Evolutionary conservation across 2,888 invertebrate genomes (phyloP), one percentile per base, ranked within the genome.

Genomic region (Epirrhoe alternata): DNA sequence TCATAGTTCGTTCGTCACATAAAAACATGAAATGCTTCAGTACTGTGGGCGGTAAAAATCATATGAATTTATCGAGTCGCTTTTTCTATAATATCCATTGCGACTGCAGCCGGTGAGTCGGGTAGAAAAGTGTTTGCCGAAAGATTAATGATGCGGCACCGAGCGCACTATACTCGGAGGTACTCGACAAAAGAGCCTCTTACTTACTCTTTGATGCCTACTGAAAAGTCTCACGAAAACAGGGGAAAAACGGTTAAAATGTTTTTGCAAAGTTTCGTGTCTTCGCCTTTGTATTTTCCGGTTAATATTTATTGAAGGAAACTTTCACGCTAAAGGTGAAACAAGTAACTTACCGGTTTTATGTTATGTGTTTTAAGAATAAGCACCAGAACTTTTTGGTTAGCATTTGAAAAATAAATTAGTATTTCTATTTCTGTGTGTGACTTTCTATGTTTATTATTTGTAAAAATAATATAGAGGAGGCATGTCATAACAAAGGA

Each of bases 81-180:
- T 66, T 69, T 69, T 70, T 66, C 50, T 56, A 59, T 67, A 64
- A 61, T 65, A 56, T 61, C 51, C 63, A 65, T 59, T 59, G 69
- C 71, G 70, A 71, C 73, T 71, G 74, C 76, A 75, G 70, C 74
- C 77, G 74, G 30, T 77, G 77, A 70, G 71, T 61, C 72, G 74
- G 57, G 69, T 45, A 66, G 71, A 67, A 68, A 78, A 82, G 85
- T 89, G 88, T 88, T 88, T 89, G 87, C 84, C 73, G 77, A 75
- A 80, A 90, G 91, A 91, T 92, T 92, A 91, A 91, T 91, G 90
- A 90, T 87, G 85, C 85, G 87, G 88, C 87, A 84, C 83, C 76
- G 78, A 79, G 82, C 78, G 72, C 82, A 84, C 86, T 85, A 84
- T 84, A 81, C 79, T 83, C 76, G 78, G 77, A 81, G 82, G 83